These are phyloP conservation scores for Hemichromis elongatus DNA, from an alignment of 2,113 vertebrate species.

Conservation along the genomic window DNA sequence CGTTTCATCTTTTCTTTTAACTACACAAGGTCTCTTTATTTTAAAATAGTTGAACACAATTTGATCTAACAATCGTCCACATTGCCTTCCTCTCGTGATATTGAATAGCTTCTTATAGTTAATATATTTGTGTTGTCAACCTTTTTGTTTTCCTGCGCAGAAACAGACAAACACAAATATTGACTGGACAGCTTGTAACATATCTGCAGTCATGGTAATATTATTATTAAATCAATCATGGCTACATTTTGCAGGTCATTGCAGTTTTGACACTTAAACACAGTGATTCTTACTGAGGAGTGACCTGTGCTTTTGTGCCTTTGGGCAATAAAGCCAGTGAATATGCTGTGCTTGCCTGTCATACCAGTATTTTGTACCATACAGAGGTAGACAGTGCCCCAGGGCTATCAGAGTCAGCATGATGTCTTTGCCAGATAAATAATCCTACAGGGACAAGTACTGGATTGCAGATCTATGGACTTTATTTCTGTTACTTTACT, in stretches of 20 bases:
- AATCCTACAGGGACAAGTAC: slow-evolving; percentile 7
- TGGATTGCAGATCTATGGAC: slow-evolving; percentile 46
- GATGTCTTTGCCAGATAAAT: slow-evolving; percentile 43
- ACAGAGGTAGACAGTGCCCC: slow-evolving; percentile 31
- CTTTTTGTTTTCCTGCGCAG: slow-evolving; percentile 6
- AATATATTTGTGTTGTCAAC: background rate
- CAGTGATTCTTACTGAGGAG: slow-evolving; percentile 36
- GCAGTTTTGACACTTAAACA: slow-evolving; percentile 54
- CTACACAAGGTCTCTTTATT: slow-evolving; percentile 35
- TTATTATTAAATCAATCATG: slow-evolving; percentile 38
- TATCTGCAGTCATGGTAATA: slow-evolving; percentile 30
- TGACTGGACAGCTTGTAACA: slow-evolving; percentile 39
- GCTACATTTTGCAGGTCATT: slow-evolving; percentile 36
- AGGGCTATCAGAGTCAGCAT: slow-evolving; percentile 70
- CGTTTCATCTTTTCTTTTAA: slow-evolving; percentile 63
- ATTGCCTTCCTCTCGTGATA: background rate
- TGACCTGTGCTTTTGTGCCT: slow-evolving; percentile 57
- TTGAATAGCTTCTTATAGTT: slow-evolving; percentile 7
- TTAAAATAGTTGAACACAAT: slow-evolving; percentile 37
- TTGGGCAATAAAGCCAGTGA: slow-evolving; percentile 45
- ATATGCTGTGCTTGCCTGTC: slow-evolving; percentile 64
- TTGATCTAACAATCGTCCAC: slow-evolving; percentile 3
- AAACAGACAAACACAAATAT: slow-evolving; percentile 29
- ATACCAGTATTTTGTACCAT: slow-evolving; percentile 11
- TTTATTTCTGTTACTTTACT: slow-evolving; percentile 11